phyloP scores from a whole-genome alignment of 2,888 invertebrate genomes.

The Apodemia mormo region DNA sequence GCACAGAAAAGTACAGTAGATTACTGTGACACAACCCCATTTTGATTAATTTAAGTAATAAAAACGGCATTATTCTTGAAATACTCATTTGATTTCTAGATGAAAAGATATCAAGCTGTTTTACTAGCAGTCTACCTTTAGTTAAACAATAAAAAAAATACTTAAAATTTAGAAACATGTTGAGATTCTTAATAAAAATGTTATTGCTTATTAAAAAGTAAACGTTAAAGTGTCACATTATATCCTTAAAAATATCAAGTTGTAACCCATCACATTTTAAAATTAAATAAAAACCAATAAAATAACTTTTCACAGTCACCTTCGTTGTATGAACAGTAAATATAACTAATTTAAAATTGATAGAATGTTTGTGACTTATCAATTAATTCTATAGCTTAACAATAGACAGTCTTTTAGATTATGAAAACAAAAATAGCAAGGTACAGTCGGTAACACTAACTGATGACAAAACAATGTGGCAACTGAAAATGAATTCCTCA shows the following conservation, averaged over 20 bases:
- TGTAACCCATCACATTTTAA: constrained; percentile 29
- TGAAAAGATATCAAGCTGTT: constrained; percentile 4
- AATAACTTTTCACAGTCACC: constrained; percentile 58
- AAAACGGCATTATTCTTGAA: constrained; percentile 4
- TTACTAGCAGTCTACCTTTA: constrained; percentile 8
- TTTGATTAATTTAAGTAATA: constrained; percentile 43
- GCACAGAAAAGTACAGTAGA: constrained; percentile 65
- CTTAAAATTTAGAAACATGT: constrained; percentile 1
- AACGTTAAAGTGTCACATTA: background rate
- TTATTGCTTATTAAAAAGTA: constrained; percentile 4
- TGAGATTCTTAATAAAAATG: constrained; percentile 10
- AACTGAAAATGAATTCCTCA: constrained; percentile 26
- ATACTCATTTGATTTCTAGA: background rate
- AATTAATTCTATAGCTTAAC: constrained; percentile 75
- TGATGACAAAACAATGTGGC: constrained; percentile 24
- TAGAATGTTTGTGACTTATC: constrained; percentile 78
- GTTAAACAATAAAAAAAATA: background rate
- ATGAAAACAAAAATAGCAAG: constrained; percentile 55
- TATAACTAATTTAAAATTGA: constrained; percentile 64
- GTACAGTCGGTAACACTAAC: constrained; percentile 44
- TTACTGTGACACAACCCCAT: constrained; percentile 62
- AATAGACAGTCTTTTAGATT: constrained; percentile 80
- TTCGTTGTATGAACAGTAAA: constrained; percentile 72
- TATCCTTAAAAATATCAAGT: constrained; percentile 26
- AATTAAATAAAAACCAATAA: constrained; percentile 21